Base-by-base conservation (phyloP, 1,140 invertebrate species). In the Macrobrachium nipponense region DNA sequence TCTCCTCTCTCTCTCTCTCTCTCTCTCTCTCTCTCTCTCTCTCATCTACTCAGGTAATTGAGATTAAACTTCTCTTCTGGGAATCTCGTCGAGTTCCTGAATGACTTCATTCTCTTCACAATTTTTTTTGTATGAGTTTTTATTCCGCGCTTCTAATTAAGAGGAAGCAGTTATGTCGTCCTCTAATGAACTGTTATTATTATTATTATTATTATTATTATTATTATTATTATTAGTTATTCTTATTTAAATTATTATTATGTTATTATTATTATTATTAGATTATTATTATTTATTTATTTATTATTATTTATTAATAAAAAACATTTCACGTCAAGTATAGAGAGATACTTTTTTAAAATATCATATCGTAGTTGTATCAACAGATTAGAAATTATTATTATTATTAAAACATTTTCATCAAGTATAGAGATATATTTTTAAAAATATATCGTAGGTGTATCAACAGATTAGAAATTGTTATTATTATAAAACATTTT, bases 171-270 rank as follows among this genome's bases (percentile, higher is more conserved):
- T 51, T 51, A 51, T 51, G 3, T 12, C 8, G 12, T 51, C 12
- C 51, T 51, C 7, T 8, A 51, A 51, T 51, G 5, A 8, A 75
- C 43, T 75, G 12, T 75, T 75, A 75, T 75, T 75, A 44, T 75
- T 75, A 75, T 75, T 75, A 44, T 75, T 75, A 75, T 75, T 75
- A 75, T 75, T 75, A 44, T 75, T 75, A 75, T 75, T 75, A 75
- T 75, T 75, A 75, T 75, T 75, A 75, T 75, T 75, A 75, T 75
- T 75, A 75, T 23, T 75, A n/a, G 5, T 23, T 75, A 75, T 23
- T 75, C 5, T 23, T 75, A 43, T 23, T 75, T 6, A 5, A 5
- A 43, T 23, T 44, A 43, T 75, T 75, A 43, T 75, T 75, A 43
- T 75, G n/a, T n/a, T 75, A 44, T 75, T 75, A 75, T 75, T 75